Conservation (phyloP, 2,113 vertebrate genomes). For the Diadophis punctatus region DNA sequence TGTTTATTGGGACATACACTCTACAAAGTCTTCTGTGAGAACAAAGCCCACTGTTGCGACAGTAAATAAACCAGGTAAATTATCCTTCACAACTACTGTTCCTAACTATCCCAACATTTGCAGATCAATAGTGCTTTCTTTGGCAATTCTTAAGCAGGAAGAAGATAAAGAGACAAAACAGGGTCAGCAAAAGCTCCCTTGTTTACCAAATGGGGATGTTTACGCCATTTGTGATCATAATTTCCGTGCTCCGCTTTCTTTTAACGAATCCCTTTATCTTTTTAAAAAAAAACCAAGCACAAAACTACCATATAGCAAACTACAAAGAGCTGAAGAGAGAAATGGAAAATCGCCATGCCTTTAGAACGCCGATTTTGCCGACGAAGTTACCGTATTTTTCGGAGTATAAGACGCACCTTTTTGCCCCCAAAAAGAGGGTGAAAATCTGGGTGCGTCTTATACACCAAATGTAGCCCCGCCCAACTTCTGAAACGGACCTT, state of each 20-base stretch:
- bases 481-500: too few species aligned
- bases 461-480: too few species aligned
- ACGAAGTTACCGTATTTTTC: too few species aligned
- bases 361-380: neutral
- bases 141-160: slow-evolving; percentile 24
- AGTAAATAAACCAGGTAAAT: neutral
- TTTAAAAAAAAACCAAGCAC: neutral
- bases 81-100: rapidly evolving
- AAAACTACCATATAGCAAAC: slow-evolving; percentile 17
- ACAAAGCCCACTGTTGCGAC: slow-evolving; percentile 3
- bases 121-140: slow-evolving; percentile 39
- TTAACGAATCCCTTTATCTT: slow-evolving; percentile 16
- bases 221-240: neutral
- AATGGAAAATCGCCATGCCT: neutral
- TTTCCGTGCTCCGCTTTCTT: neutral
- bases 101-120: neutral
- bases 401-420: too few species aligned
- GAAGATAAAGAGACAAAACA: slow-evolving; percentile 32
- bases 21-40: neutral
- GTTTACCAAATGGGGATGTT: slow-evolving; percentile 28
- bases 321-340: neutral
- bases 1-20: neutral
- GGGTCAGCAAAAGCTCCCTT: neutral
- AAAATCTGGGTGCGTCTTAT: too few species aligned
- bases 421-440: too few species aligned